phyloP scores from a whole-genome alignment of 2,797 vertebrate genomes.

The Sebastes taczanowskii region DNA sequence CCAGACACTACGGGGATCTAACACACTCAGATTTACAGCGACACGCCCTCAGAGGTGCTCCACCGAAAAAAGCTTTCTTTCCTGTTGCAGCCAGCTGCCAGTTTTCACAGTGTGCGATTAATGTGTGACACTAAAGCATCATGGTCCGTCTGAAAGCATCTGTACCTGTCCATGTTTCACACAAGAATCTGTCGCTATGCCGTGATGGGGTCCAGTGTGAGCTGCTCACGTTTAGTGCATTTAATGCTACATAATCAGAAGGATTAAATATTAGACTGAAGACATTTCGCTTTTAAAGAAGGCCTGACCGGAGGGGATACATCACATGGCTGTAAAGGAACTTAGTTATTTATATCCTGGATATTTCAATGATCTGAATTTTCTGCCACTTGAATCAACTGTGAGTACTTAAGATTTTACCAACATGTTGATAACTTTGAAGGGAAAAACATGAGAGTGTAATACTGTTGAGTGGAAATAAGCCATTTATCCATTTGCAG shows the following conservation, averaged over 20 bases:
- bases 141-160: conserved; percentile 7
- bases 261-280: not conserved
- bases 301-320: not conserved
- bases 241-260: conserved; percentile 62
- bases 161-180: not conserved
- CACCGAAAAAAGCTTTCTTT: conserved; percentile 2
- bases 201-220: not conserved
- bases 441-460: not conserved
- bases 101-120: conserved; percentile 66
- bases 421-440: not conserved
- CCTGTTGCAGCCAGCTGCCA: conserved; percentile 52
- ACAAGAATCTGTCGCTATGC: conserved; percentile 16
- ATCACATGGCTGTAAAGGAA: not conserved
- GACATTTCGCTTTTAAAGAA: conserved; percentile 14
- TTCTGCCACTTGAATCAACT: not conserved
- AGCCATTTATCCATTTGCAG: not conserved
- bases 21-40: not conserved
- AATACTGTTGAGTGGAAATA: not conserved
- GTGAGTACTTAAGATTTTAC: not conserved
- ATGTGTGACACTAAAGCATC: conserved; percentile 31
- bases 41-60: conserved; percentile 14
- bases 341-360: conserved; percentile 1
- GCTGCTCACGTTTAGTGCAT: conserved; percentile 13
- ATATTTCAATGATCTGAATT: not conserved
- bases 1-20: not conserved